Evolutionary conservation across 2,888 invertebrate genomes (phyloP).

Genomic region (Oscheius onirici): DNA sequence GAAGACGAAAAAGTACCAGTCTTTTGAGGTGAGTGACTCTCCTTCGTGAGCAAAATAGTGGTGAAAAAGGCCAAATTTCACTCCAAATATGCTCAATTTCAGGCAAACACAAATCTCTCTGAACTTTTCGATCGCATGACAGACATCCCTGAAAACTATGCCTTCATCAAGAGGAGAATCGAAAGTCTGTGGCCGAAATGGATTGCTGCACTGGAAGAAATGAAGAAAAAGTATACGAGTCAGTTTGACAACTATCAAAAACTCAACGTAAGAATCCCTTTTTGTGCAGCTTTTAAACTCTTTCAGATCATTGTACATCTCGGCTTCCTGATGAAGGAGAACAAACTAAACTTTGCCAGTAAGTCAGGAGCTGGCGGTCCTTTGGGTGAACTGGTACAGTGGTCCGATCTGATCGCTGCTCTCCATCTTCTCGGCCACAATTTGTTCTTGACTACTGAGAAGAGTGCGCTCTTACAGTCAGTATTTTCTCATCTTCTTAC

Average conservation of each 20-base stretch:
- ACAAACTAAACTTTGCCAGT: constrained; percentile 73
- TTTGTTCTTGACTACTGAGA: constrained; percentile 73
- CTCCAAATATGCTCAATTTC: too few species aligned
- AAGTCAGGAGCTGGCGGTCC: constrained; percentile 73
- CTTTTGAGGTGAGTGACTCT: constrained; percentile 4
- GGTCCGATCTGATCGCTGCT: constrained; percentile 74
- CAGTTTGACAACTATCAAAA: constrained; percentile 27
- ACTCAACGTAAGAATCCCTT: neutral
- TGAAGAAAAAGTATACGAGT: constrained; percentile 26
- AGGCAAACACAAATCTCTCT: neutral
- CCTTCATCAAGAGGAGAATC: constrained; percentile 73
- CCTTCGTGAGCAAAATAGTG: too few species aligned
- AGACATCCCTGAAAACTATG: constrained; percentile 70
- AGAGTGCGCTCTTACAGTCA: constrained; percentile 55
- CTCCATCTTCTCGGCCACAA: constrained; percentile 74
- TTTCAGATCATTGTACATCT: constrained; percentile 73
- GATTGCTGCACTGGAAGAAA: constrained; percentile 24
- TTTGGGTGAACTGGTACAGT: constrained; percentile 75
- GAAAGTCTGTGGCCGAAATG: constrained; percentile 61
- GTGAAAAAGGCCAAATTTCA: too few species aligned
- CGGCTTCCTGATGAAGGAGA: constrained; percentile 73
- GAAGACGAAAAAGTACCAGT: neutral
- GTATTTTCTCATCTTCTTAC: neutral
- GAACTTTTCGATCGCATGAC: constrained; percentile 4
- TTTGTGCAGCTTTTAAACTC: constrained; percentile 1